phyloP scores from a whole-genome alignment of 1,140 invertebrate species.

The Ceratosolen fusciceps region DNA sequence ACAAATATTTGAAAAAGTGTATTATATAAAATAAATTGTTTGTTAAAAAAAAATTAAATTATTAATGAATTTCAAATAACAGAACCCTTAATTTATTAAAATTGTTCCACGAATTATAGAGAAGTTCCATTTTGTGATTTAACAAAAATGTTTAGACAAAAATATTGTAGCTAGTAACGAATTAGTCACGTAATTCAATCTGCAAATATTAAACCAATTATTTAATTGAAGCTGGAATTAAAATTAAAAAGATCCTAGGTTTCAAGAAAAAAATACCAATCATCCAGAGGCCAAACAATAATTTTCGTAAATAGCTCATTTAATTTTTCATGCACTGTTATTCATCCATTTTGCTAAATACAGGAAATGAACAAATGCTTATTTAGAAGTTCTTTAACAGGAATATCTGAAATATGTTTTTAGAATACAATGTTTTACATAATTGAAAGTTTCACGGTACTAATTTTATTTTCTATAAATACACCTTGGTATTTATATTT shows the following conservation, averaged over 20 bases:
- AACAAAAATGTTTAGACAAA: no score
- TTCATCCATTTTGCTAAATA: not conserved
- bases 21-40: no score
- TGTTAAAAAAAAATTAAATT: no score
- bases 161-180: no score
- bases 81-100: no score
- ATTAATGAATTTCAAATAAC: no score
- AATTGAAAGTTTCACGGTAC: no score
- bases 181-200: conserved; percentile 31
- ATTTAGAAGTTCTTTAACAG: not conserved
- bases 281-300: not conserved
- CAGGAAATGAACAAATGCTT: conserved; percentile 2
- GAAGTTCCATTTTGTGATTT: no score
- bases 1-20: no score
- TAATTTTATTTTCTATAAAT: no score
- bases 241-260: conserved; percentile 26
- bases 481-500: no score
- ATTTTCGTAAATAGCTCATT: conserved; percentile 2
- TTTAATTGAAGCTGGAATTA: conserved; percentile 37
- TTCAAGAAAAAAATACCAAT: conserved; percentile 20
- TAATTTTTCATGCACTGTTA: not conserved
- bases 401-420: not conserved
- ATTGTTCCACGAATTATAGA: no score
- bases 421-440: not conserved
- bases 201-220: conserved; percentile 24